Evolutionary conservation across 2,113 vertebrate genomes (phyloP).

Genomic region (Dasyurus viverrinus): DNA sequence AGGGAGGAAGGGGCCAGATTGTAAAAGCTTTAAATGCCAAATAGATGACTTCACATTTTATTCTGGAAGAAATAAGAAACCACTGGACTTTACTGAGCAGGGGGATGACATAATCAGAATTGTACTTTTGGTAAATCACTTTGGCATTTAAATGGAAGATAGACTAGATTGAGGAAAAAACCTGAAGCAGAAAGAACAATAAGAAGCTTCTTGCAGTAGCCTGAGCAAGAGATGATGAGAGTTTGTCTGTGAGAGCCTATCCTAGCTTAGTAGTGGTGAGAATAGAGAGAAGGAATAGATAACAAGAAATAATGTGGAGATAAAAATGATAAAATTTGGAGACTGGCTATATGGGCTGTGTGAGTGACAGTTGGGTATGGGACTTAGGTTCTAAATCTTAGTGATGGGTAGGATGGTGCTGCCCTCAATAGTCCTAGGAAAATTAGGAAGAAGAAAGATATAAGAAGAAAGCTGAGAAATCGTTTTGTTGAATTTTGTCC

Average conservation of each 20-base stretch:
- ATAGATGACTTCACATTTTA: not conserved
- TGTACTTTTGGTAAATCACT: not conserved
- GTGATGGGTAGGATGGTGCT: not conserved
- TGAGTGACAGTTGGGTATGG: not conserved
- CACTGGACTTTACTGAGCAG: not conserved
- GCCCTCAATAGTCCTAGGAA: not conserved
- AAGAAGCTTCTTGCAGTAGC: not conserved
- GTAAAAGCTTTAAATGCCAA: not conserved
- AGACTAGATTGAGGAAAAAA: not conserved
- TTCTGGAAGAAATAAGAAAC: not conserved
- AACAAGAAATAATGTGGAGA: not conserved
- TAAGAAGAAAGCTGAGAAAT: not conserved
- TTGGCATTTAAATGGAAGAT: not conserved
- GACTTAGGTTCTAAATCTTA: not conserved
- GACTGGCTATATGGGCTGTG: not conserved
- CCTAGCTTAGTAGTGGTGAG: not conserved
- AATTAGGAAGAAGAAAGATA: not conserved
- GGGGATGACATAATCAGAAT: not conserved
- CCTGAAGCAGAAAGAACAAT: not conserved
- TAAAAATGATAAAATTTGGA: not conserved
- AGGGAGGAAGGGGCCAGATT: not conserved
- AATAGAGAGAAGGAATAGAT: not conserved
- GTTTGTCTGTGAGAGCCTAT: not conserved
- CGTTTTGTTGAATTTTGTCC: not conserved
- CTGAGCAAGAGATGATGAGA: not conserved